These are phyloP conservation scores for Diachasmimorpha longicaudata DNA, from an alignment of 1,140 invertebrate species.

Conservation along the genomic window DNA sequence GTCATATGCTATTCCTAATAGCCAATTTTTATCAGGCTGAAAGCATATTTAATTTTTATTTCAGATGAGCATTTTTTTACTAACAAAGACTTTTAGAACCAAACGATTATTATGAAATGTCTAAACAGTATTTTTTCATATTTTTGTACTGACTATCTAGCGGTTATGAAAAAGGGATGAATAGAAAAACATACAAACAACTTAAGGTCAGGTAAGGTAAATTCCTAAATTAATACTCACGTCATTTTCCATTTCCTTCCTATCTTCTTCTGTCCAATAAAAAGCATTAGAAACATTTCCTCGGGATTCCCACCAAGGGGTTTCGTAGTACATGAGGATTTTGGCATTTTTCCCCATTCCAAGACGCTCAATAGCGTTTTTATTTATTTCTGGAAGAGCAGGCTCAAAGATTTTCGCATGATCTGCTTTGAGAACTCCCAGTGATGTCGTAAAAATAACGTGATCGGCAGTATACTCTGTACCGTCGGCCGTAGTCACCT, in stretches of 20 bases:
- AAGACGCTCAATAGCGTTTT: slow-evolving; percentile 66
- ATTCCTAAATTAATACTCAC: slow-evolving; percentile 24
- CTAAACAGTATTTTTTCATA: too few species aligned
- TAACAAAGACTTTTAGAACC: too few species aligned
- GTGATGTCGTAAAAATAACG: slow-evolving; percentile 71
- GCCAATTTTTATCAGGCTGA: slow-evolving; percentile 60
- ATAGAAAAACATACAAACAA: too few species aligned
- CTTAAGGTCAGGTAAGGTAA: too few species aligned
- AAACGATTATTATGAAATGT: too few species aligned
- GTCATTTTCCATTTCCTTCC: slow-evolving; percentile 38
- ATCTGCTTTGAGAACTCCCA: slow-evolving; percentile 74
- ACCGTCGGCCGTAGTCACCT: slow-evolving; percentile 60
- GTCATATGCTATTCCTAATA: slow-evolving; percentile 70
- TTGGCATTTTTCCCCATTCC: slow-evolving; percentile 68
- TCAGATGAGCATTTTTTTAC: too few species aligned
- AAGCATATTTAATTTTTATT: neutral
- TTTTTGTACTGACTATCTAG: too few species aligned
- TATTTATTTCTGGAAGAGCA: slow-evolving; percentile 66
- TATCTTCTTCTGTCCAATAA: slow-evolving; percentile 60
- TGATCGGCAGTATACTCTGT: slow-evolving; percentile 67
- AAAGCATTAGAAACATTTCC: slow-evolving; percentile 50
- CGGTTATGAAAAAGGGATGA: too few species aligned
- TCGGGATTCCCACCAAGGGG: slow-evolving; percentile 65
- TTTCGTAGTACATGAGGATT: slow-evolving; percentile 72
- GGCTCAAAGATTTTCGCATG: slow-evolving; percentile 68